phyloP scores from a whole-genome alignment of 2,888 invertebrate species.

The Cyclophora albipunctata region DNA sequence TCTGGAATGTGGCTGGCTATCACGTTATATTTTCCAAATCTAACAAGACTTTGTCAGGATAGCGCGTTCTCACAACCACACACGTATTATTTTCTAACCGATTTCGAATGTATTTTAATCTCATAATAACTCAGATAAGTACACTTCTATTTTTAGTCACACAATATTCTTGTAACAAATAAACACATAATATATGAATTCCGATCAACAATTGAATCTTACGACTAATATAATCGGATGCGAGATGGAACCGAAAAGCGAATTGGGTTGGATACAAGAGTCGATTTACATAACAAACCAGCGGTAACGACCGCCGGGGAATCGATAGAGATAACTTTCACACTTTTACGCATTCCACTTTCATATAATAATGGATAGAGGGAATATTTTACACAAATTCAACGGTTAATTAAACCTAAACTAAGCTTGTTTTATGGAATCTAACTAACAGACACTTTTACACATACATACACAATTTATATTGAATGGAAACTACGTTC shows the following conservation, averaged over 20 bases:
- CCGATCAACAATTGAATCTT: constrained; percentile 21
- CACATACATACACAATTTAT: not conserved
- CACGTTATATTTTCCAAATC: no score
- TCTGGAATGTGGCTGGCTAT: not conserved
- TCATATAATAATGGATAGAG: not conserved
- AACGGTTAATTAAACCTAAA: not conserved
- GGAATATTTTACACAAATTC: not conserved
- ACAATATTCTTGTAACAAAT: not conserved
- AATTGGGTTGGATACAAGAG: constrained; percentile 29
- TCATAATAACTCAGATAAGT: no score
- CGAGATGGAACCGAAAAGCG: constrained; percentile 8
- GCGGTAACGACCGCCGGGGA: constrained; percentile 24
- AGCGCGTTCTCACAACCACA: no score
- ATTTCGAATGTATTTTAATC: no score
- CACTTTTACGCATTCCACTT: constrained; percentile 8
- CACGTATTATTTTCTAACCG: no score
- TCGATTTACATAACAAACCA: constrained; percentile 42
- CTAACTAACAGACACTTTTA: not conserved
- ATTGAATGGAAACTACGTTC: not conserved
- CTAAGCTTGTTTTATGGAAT: not conserved
- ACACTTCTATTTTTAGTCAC: not conserved
- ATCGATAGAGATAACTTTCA: constrained; percentile 15
- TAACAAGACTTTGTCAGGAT: no score
- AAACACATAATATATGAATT: no score
- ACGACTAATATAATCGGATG: constrained; percentile 24